Evolutionary conservation across 2,888 invertebrate species (phyloP), one percentile per base, ranked within the genome.

Genomic region (Monopis laevigella): DNA sequence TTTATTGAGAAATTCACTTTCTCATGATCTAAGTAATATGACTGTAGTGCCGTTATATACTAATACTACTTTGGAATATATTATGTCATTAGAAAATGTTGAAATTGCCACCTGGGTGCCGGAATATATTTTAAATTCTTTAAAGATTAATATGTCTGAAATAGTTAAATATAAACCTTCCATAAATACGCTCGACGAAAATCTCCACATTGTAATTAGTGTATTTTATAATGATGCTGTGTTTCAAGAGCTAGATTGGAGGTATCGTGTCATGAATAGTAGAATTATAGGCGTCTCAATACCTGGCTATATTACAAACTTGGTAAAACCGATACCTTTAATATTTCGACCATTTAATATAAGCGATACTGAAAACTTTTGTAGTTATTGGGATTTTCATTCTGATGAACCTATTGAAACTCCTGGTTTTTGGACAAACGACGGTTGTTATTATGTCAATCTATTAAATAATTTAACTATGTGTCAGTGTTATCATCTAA

Each of bases 241-340:
- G 17, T 85, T 85, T 53, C 83, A 83, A 56, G 78, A 83, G 51
- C 43, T 71, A 11, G 54, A 59, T 21, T 45, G 47, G 11, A 55
- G 59, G 13, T 51, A 55, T 3, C 57, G 65, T 36, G 39, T 46
- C 10, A 54, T 80, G 1, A 71, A 68, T 18, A 82, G 84, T 49
- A 78, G 81, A 26, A 77, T 88, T 11, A 62, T 88, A 12, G 86
- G 86, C 39, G 64, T 88, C 13, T 73, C 83, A 1, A 75, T 88
- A 46, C 86, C 87, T 2, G 84, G 84, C 0, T 84, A 67, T 50
- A 72, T 74, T 11, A 64, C 74, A 1, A 83, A 84, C 57, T 65
- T 87, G 13, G 66, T 83, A 36, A 62, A 71, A 51, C 67, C 83
- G 1, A 57, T 88, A 34, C 83, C 84, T 1, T 54, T 88, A 10